Evolutionary conservation across 2,113 vertebrate species (phyloP), one percentile per base, ranked within the genome.

Genomic region (Solenodon paradoxus): DNA sequence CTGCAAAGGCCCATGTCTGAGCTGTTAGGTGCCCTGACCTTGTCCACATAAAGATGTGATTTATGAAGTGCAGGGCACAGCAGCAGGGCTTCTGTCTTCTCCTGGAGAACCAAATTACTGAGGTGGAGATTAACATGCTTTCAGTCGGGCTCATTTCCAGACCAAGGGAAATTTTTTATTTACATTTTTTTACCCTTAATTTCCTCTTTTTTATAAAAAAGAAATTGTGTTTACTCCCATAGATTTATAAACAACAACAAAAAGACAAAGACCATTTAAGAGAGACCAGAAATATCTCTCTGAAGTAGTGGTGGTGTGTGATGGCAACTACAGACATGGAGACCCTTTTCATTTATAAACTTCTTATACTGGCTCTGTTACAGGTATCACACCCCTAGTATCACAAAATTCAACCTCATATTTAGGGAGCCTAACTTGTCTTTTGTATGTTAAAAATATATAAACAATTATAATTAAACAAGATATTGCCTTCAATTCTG

Each of bases 21-120:
- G 99, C 98, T 98, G 98, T 98, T 98, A 99, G 98, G 98, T 98
- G 98, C 98, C 98, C 99, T 99, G 99, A 99, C 99, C 99, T 99
- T 99, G 99, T 99, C 99, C 99, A 99, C 99, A 99, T 99, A 99
- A 99, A 99, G 99, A 99, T 98, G 99, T 99, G 99, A 99, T 99
- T 99, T 99, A 99, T 99, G 99, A 99, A 99, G 99, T 99, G 99
- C 99, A 99, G 99, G 99, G 98, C 99, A 99, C 98, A 99, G 99
- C 99, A 99, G 99, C 99, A 99, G 99, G 99, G 99, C 99, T 99
- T 99, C 99, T 99, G 99, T 99, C 99, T 99, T 99, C 99, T 99
- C 99, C 99, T 98, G 98, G 98, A 99, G 99, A 99, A 99, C 99
- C 99, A 99, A 99, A 99, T 99, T 99, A 99, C 99, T 98, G 99